Evolutionary conservation across 2,113 vertebrate species (phyloP), one percentile per base, ranked within the genome.

Genomic region (Istiophorus platypterus): DNA sequence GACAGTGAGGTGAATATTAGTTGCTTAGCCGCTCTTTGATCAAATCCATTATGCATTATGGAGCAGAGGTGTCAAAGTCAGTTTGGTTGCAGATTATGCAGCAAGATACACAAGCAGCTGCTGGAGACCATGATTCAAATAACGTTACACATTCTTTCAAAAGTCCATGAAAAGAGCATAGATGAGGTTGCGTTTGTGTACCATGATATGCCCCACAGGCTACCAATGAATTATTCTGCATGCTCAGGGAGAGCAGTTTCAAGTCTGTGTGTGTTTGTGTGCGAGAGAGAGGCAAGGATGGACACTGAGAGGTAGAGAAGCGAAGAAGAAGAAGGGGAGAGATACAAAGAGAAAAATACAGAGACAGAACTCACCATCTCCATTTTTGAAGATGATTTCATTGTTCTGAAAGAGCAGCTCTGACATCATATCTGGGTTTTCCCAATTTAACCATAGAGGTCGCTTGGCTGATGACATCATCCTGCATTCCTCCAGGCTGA

Each of bases 391-490:
- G 88, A 99, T 99, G 89, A 99, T 99, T 94, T 99, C 98, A 80
- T 99, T 99, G 95, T 99, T 99, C 93, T 98, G 97, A 94, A 99
- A 99, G 72, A 99, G 96, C 82, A 99, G 95, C 89, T 99, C 98
- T 63, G 98, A 99, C 98, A 99, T 99, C 93, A 99, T 99, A 93
- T 99, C 98, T 91, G 98, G 98, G 84, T 99, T 99, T 94, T 99
- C 98, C 98, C 98, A 99, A 91, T 99, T 99, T 80, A 99, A 93
- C 98, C 98, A 99, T 52, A 99, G 94, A 0, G 98, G 98, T 74
- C 98, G 96, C 94, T 99, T 99, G 84, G 98, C 98, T 89, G 98
- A 99, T 39, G 98, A 99, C 98, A 99, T 99, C 94, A 99, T 99
- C 88, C 98, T 97, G 94, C 98, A 99, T 89, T 99, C 98, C 90